These are phyloP conservation scores for Paramuricea clavata DNA, from an alignment of 92 coral and sea anemone genomes.

Conservation along the genomic window DNA sequence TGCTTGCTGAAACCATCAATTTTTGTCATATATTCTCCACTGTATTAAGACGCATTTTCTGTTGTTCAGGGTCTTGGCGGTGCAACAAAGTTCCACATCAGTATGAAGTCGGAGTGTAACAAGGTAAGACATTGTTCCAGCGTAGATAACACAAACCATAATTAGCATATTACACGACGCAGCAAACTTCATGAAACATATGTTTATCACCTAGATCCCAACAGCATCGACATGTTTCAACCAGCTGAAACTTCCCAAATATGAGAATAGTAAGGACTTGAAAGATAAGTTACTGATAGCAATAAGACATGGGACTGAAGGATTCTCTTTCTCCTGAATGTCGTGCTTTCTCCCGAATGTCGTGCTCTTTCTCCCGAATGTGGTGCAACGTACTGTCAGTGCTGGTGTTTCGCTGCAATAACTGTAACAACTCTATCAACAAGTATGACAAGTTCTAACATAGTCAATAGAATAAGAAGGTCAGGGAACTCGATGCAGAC, in stretches of 20 bases:
- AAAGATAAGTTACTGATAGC: constrained; percentile 92
- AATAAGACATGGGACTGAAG: constrained; percentile 94
- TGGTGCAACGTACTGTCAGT: no score
- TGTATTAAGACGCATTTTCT: background rate
- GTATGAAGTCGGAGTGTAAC: constrained; percentile 71
- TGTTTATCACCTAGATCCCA: constrained; percentile 77
- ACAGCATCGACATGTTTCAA: constrained; percentile 95
- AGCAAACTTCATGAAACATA: background rate
- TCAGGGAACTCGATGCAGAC: no score
- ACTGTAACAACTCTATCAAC: no score
- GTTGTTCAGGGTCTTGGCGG: constrained; percentile 76
- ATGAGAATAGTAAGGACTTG: constrained; percentile 84
- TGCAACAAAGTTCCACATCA: constrained; percentile 73
- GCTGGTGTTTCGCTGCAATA: no score
- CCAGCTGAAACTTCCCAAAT: constrained; percentile 77
- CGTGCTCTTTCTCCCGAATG: no score
- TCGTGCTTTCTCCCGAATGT: background rate
- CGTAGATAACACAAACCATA: no score
- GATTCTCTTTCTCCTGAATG: constrained; percentile 80
- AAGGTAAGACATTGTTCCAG: constrained; percentile 83
- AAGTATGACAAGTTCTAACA: no score
- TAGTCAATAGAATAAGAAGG: no score
- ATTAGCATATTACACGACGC: background rate
- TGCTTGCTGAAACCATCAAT: no score
- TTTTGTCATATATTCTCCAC: no score